A percentile compares a stretch with the other conserved stretches of the same genome.
These are phyloP conservation scores for Paralvinella palmiformis DNA, from an alignment of 1,140 invertebrate species.

Conservation along the genomic window DNA sequence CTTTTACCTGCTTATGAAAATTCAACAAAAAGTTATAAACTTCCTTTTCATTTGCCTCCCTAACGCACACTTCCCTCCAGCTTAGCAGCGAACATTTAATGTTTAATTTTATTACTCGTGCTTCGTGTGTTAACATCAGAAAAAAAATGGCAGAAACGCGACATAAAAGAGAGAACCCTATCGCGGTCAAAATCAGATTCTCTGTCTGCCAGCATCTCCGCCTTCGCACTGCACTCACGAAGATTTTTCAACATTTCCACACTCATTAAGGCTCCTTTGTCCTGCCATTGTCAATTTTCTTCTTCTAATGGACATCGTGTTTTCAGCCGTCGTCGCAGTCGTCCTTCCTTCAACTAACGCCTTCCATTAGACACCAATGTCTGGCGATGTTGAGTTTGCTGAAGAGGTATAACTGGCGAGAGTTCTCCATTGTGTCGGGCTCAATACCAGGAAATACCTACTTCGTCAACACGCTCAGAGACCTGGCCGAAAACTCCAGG, in stretches of 20 bases:
- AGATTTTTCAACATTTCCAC: neutral
- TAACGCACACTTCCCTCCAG: too few species aligned
- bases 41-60: neutral
- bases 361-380: constrained; percentile 87
- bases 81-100: too few species aligned
- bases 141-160: too few species aligned
- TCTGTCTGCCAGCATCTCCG: neutral
- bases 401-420: constrained; percentile 91
- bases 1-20: too few species aligned
- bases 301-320: neutral
- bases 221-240: neutral
- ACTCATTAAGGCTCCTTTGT: neutral
- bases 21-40: neutral
- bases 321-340: constrained; percentile 32
- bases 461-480: constrained; percentile 82
- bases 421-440: constrained; percentile 77
- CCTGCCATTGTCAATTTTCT: neutral
- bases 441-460: constrained; percentile 89
- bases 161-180: constrained; percentile 55
- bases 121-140: too few species aligned
- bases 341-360: constrained; percentile 71
- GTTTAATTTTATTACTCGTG: too few species aligned
- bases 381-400: constrained; percentile 88
- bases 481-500: constrained; percentile 19
- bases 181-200: neutral